A percentile compares a stretch with the other conserved stretches of the same genome.
Conservation (phyloP, 2,113 vertebrate species). For the Dasypus novemcinctus region DNA sequence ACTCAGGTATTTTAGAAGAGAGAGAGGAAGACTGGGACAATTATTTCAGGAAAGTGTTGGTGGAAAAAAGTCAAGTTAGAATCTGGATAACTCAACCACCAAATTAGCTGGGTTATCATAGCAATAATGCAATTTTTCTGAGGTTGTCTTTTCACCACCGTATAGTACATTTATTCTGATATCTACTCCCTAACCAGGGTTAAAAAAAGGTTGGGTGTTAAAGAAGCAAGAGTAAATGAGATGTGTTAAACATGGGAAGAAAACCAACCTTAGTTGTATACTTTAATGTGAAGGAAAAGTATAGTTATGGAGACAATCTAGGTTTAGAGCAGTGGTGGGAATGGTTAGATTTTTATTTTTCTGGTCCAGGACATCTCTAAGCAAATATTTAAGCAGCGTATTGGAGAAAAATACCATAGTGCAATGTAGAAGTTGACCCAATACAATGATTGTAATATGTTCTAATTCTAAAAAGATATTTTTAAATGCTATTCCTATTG, state of each 20-base stretch:
- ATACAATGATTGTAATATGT: too few species aligned
- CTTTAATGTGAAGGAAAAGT: not conserved
- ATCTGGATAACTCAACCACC: not conserved
- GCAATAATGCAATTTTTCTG: not conserved
- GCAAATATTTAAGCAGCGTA: not conserved
- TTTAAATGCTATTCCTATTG: not conserved
- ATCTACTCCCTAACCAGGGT: too few species aligned
- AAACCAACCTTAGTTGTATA: not conserved
- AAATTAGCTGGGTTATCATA: not conserved
- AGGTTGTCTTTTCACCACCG: not conserved
- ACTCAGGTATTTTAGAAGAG: not conserved
- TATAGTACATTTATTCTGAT: not conserved
- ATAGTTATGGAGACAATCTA: not conserved
- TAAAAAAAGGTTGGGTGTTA: accelerated
- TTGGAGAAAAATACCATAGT: not conserved
- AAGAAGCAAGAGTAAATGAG: not conserved
- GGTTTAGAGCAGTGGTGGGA: not conserved
- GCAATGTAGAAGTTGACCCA: not conserved
- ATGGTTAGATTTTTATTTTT: not conserved
- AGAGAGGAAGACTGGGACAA: not conserved
- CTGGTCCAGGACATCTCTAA: not conserved
- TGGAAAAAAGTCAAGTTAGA: not conserved
- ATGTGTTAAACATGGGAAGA: accelerated
- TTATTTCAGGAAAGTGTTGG: not conserved
- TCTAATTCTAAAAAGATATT: not conserved